phyloP scores from a whole-genome alignment of 2,113 vertebrate genomes.

The Oenanthe oenanthe region DNA sequence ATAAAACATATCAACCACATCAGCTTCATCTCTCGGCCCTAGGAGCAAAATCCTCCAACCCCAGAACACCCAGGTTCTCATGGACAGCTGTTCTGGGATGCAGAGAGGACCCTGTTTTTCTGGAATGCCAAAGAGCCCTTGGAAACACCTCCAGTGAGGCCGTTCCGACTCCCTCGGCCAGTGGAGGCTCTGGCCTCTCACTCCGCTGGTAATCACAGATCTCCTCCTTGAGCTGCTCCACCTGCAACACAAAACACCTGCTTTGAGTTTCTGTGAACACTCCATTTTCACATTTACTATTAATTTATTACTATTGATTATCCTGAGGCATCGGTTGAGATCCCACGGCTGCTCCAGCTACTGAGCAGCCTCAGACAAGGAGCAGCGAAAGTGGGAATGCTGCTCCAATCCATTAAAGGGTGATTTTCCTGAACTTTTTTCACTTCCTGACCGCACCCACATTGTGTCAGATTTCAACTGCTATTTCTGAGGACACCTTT shows the following conservation, averaged over 20 bases:
- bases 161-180: neutral
- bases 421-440: neutral
- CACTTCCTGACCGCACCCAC: neutral
- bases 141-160: slow-evolving; percentile 22
- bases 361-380: neutral
- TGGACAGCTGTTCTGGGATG: neutral
- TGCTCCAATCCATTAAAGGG: neutral
- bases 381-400: neutral
- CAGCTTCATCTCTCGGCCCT: accelerated
- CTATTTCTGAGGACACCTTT: neutral
- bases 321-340: neutral
- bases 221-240: slow-evolving; percentile 74
- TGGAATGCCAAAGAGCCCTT: neutral
- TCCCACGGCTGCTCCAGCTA: neutral
- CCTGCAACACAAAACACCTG: slow-evolving; percentile 55
- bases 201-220: slow-evolving; percentile 46
- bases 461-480: neutral
- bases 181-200: neutral
- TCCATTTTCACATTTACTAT: neutral
- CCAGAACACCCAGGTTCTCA: neutral
- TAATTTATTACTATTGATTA: neutral
- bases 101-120: neutral
- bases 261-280: neutral
- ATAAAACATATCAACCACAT: neutral
- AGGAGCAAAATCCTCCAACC: neutral